Evolutionary conservation across 2,113 vertebrate species (phyloP).

Genomic region (Lepus timidus): DNA sequence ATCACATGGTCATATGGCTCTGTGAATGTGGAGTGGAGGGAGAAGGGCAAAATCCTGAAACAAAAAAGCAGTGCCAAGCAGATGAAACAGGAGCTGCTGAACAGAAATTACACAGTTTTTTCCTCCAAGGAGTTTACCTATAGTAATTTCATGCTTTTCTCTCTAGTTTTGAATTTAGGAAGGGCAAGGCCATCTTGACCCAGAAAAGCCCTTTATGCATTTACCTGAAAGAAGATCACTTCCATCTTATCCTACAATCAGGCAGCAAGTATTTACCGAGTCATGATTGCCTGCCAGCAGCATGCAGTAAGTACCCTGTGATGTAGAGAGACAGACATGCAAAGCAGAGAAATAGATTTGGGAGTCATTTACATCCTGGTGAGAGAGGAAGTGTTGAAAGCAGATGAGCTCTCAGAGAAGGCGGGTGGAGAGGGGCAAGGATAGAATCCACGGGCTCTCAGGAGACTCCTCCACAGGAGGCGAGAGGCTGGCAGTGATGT

Average conservation of each 20-base stretch:
- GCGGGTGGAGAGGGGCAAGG: slow-evolving; percentile 63
- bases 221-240: slow-evolving; percentile 67
- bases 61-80: background rate
- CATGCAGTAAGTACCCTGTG: slow-evolving; percentile 67
- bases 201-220: slow-evolving; percentile 63
- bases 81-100: background rate
- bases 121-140: slow-evolving; percentile 39
- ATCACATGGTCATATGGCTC: background rate
- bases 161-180: slow-evolving; percentile 72
- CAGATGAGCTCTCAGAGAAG: slow-evolving; percentile 72
- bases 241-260: slow-evolving; percentile 74
- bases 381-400: slow-evolving; percentile 66
- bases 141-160: slow-evolving; percentile 66
- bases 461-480: background rate
- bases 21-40: background rate
- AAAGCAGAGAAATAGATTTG: slow-evolving; percentile 74
- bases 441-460: background rate
- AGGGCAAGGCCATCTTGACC: slow-evolving; percentile 69
- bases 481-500: background rate
- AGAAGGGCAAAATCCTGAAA: background rate
- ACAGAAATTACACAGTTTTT: slow-evolving; percentile 35
- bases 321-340: slow-evolving; percentile 78
- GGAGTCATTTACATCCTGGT: slow-evolving; percentile 75
- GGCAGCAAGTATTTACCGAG: slow-evolving; percentile 74
- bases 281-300: slow-evolving; percentile 78